phyloP scores from a whole-genome alignment of 2,888 invertebrate species.

The Heliconius aoede region DNA sequence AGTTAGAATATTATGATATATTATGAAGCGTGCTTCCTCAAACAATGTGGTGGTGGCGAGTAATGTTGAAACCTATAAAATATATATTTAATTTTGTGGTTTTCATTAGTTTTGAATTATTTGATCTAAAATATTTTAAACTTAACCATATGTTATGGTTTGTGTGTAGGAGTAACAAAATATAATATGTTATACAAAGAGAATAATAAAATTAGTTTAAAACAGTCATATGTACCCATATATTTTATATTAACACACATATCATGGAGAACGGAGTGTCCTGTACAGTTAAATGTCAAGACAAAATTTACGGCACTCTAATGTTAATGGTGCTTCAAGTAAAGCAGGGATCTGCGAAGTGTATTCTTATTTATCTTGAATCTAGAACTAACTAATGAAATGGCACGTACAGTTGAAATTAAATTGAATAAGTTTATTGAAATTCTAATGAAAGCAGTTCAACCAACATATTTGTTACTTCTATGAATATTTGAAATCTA shows the following conservation, averaged over 20 bases:
- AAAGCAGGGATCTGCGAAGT: neutral
- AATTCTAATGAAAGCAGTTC: neutral
- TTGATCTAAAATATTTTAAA: neutral
- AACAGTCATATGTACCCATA: neutral
- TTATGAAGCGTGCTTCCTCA: slow-evolving; percentile 16
- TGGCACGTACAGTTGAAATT: neutral
- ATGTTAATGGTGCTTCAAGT: neutral
- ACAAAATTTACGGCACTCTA: neutral
- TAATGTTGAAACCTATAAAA: neutral
- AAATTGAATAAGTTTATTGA: neutral
- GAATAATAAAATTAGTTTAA: neutral
- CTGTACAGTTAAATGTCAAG: neutral
- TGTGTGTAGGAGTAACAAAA: neutral
- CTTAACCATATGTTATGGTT: neutral
- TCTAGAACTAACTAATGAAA: neutral
- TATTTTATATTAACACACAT: too few relatives aligned
- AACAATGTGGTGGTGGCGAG: slow-evolving; percentile 7
- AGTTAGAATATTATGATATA: neutral
- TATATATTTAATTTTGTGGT: slow-evolving; percentile 21
- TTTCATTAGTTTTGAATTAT: neutral
- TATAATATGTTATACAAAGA: neutral
- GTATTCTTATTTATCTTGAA: slow-evolving; percentile 3
- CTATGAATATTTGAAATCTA: too few relatives aligned
- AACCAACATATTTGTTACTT: neutral
- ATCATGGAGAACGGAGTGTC: neutral